Conservation (phyloP, 2,888 invertebrate genomes). For the Abscondita cerata region DNA sequence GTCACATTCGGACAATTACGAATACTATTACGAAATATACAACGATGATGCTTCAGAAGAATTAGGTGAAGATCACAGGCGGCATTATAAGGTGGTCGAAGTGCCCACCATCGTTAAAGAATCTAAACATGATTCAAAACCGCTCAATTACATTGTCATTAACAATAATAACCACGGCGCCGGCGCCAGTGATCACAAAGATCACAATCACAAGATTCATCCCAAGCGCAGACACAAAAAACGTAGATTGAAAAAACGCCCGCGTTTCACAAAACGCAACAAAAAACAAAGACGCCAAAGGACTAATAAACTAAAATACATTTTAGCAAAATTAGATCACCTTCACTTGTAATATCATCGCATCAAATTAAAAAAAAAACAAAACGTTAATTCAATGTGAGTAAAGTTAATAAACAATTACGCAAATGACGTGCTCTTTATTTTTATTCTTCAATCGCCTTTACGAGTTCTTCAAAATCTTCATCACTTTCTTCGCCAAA, state of each 20-base stretch:
- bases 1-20: slow-evolving; percentile 6
- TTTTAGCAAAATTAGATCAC: slow-evolving; percentile 2
- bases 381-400: not conserved
- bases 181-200: not conserved
- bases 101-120: not conserved
- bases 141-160: slow-evolving; percentile 43
- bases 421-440: not conserved
- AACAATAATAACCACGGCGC: slow-evolving; percentile 45
- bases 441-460: not conserved
- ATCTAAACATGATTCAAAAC: slow-evolving; percentile 3
- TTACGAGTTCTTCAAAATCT: too few species aligned
- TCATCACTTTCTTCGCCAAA: not conserved
- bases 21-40: slow-evolving; percentile 12
- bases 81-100: not conserved
- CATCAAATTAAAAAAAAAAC: too few species aligned
- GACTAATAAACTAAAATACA: not conserved
- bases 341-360: not conserved
- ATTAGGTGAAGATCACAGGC: not conserved
- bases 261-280: not conserved
- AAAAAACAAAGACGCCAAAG: not conserved
- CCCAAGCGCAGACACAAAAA: not conserved
- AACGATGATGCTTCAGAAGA: not conserved
- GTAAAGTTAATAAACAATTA: slow-evolving; percentile 10
- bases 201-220: not conserved
- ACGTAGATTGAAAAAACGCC: not conserved